These are phyloP conservation scores for Dichetophora obliterata DNA, from an alignment of 2,888 invertebrate species.

Conservation along the genomic window DNA sequence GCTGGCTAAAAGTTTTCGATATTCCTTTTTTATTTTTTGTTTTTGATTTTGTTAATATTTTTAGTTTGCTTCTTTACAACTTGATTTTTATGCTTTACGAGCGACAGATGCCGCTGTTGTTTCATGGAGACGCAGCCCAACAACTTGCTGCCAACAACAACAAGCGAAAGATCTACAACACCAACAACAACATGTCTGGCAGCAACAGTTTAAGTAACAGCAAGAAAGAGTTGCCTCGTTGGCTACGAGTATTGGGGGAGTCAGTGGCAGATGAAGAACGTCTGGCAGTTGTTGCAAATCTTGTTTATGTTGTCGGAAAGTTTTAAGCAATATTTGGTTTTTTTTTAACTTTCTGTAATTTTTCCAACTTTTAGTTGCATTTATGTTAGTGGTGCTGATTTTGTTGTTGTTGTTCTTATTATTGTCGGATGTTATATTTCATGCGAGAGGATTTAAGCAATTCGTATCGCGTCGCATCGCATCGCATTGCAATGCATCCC, in stretches of 20 bases:
- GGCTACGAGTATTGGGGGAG: neutral
- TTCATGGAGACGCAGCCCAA: neutral
- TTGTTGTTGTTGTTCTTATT: neutral
- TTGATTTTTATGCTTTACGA: slow-evolving; percentile 19
- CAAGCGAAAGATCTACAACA: neutral
- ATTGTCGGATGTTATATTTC: slow-evolving; percentile 24
- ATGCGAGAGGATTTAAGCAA: slow-evolving; percentile 15
- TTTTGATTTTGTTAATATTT: slow-evolving; percentile 4
- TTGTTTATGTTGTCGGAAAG: slow-evolving; percentile 26
- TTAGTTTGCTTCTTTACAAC: neutral
- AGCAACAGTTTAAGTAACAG: neutral
- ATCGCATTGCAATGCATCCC: slow-evolving; percentile 5
- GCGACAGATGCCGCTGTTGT: slow-evolving; percentile 10
- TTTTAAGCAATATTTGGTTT: neutral
- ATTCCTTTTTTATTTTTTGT: neutral
- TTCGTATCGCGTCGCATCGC: slow-evolving; percentile 14
- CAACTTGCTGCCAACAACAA: neutral
- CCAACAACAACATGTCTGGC: neutral
- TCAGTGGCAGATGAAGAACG: neutral
- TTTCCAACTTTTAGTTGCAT: no score
- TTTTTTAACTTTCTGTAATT: neutral
- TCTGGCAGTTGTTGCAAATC: slow-evolving; percentile 16
- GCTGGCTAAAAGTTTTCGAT: neutral
- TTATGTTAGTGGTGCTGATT: neutral
- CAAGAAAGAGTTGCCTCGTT: neutral